Percentiles rank a stretch among this genome's conserved stretches.
Evolutionary conservation across 2,113 vertebrate species (phyloP).

Genomic region (Ochotona curzoniae): DNA sequence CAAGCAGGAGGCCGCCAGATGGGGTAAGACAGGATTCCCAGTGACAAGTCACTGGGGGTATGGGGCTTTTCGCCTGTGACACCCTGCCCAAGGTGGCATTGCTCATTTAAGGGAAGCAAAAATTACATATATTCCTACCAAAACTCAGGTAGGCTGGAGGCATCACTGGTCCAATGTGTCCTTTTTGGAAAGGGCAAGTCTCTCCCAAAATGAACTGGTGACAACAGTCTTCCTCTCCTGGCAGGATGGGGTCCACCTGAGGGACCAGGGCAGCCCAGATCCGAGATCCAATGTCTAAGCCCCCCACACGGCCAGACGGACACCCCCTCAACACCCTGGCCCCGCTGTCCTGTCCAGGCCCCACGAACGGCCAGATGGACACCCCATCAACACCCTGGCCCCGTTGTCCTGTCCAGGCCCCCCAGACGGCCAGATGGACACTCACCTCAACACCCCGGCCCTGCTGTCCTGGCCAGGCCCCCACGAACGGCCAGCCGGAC

Average conservation of each 20-base stretch:
- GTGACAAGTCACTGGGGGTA: not conserved
- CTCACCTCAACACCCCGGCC: too few species aligned
- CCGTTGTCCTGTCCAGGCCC: too few species aligned
- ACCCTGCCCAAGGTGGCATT: not conserved
- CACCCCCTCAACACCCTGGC: not conserved
- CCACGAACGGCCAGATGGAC: too few species aligned
- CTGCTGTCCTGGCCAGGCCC: too few species aligned
- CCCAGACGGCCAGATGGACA: too few species aligned
- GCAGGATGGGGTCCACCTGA: too few species aligned
- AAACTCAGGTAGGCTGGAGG: not conserved
- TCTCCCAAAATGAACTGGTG: not conserved
- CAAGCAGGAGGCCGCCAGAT: not conserved
- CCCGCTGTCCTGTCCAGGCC: not conserved
- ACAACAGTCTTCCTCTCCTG: too few species aligned
- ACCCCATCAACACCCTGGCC: too few species aligned
- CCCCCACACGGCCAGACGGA: too few species aligned
- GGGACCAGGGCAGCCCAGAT: rapidly evolving
- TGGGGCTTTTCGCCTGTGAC: not conserved
- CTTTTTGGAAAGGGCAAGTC: too few species aligned
- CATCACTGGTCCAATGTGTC: not conserved
- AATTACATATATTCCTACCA: not conserved
- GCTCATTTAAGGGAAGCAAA: not conserved
- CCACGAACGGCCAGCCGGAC: too few species aligned
- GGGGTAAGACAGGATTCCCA: not conserved
- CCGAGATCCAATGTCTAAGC: not conserved